These are phyloP conservation scores for Anoplopoma fimbria DNA, from an alignment of 2,113 vertebrate genomes.

Conservation along the genomic window DNA sequence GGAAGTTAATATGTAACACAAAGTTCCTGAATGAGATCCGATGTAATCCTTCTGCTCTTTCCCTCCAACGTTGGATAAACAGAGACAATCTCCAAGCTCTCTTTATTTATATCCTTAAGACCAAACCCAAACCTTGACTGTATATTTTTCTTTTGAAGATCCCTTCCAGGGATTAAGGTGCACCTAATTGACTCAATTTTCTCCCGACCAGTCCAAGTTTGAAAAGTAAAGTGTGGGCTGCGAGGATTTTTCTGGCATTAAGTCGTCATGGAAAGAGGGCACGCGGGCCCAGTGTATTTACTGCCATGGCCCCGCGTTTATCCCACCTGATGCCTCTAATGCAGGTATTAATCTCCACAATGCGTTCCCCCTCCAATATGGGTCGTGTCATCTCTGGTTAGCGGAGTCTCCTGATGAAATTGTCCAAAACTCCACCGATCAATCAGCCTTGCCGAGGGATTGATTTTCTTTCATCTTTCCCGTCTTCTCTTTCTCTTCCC, in stretches of 20 bases:
- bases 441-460: constrained; percentile 76
- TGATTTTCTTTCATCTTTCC: constrained; percentile 82
- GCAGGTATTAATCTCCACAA: constrained; percentile 80
- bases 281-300: constrained; percentile 78
- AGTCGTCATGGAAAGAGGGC: constrained; percentile 74
- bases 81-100: constrained; percentile 69
- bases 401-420: constrained; percentile 82
- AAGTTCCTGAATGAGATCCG: constrained; percentile 63
- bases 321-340: constrained; percentile 79
- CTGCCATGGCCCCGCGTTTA: constrained; percentile 71
- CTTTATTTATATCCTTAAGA: constrained; percentile 77
- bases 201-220: constrained; percentile 72
- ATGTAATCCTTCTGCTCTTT: constrained; percentile 70
- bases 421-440: constrained; percentile 83
- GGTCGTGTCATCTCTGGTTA: constrained; percentile 83
- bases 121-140: constrained; percentile 73
- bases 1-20: constrained; percentile 66
- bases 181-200: constrained; percentile 81
- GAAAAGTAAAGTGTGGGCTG: constrained; percentile 75
- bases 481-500: constrained; percentile 75
- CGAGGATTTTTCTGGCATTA: constrained; percentile 73
- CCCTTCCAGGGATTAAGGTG: constrained; percentile 69
- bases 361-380: constrained; percentile 76
- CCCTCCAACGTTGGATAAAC: constrained; percentile 74
- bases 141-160: constrained; percentile 80